Conservation (phyloP, 1,140 invertebrate species). For the Parasteatoda tepidariorum region DNA sequence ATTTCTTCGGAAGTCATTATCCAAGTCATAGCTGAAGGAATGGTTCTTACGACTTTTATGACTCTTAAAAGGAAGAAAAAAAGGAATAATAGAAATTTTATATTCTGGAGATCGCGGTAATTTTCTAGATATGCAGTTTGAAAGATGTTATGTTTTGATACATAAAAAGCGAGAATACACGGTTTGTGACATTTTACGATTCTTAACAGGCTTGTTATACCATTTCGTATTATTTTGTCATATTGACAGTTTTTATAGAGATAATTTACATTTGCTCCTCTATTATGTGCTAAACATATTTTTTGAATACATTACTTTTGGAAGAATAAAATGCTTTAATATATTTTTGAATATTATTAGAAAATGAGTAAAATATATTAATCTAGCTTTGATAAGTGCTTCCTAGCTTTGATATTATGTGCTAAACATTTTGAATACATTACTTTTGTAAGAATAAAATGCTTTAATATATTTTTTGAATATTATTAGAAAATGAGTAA, state of each 20-base stretch:
- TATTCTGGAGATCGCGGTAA: slow-evolving; percentile 11
- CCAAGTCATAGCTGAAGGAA: not conserved
- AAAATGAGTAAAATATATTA: not conserved
- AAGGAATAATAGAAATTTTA: slow-evolving; percentile 3
- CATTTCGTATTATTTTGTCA: too few relatives aligned
- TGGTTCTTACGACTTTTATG: slow-evolving; percentile 9
- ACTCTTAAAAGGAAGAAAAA: too few relatives aligned
- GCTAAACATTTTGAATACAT: too few relatives aligned
- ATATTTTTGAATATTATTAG: not conserved
- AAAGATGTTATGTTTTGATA: not conserved
- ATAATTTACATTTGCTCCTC: too few relatives aligned
- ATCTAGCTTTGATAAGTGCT: too few relatives aligned
- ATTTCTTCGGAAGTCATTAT: slow-evolving; percentile 25
- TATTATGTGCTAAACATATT: too few relatives aligned
- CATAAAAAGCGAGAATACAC: not conserved
- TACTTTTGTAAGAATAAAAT: too few relatives aligned
- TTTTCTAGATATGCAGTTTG: slow-evolving; percentile 7
- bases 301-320: too few relatives aligned
- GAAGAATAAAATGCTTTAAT: too few relatives aligned
- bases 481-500: not conserved
- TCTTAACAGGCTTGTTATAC: too few relatives aligned
- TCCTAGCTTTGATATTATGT: too few relatives aligned
- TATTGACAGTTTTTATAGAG: too few relatives aligned
- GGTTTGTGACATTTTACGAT: not conserved
- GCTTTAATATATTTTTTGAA: not conserved